These are phyloP conservation scores for Ranitomeya imitator DNA, from an alignment of 2,113 vertebrate genomes.

Conservation along the genomic window DNA sequence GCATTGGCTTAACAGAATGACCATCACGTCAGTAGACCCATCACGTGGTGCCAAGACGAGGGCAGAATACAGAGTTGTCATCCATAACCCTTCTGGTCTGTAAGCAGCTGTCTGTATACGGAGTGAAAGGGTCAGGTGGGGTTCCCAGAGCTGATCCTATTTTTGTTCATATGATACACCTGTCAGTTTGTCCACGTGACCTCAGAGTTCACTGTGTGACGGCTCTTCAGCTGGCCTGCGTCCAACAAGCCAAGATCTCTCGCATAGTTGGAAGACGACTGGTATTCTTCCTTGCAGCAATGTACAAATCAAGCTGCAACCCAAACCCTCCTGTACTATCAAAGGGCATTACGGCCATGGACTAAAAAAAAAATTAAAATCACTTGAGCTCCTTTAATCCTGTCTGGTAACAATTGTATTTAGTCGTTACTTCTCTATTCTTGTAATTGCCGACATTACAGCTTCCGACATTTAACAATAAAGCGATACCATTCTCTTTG, in stretches of 20 bases:
- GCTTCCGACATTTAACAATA: no score
- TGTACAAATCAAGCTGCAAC: not conserved
- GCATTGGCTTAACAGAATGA: not conserved
- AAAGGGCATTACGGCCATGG: not conserved
- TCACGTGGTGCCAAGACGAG: not conserved
- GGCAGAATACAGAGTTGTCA: not conserved
- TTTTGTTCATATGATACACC: conserved; percentile 32
- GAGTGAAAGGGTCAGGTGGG: conserved; percentile 51
- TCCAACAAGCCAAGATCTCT: not conserved
- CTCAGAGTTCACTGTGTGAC: conserved; percentile 26
- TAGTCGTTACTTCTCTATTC: no score
- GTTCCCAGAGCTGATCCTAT: conserved; percentile 26
- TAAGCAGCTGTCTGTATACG: conserved; percentile 34
- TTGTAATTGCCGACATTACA: no score
- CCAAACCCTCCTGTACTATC: not conserved
- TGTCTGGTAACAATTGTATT: no score
- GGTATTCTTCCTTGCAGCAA: not conserved
- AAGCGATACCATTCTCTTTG: no score
- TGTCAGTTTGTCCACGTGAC: conserved; percentile 22
- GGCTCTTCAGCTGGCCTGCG: conserved; percentile 20
- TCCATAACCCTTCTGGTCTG: not conserved
- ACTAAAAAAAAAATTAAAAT: not conserved
- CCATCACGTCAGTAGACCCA: not conserved
- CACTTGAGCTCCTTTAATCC: not conserved
- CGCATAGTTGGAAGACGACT: not conserved